Evolutionary conservation across 2,888 invertebrate species (phyloP).

Genomic region (Aleiodes testaceus): DNA sequence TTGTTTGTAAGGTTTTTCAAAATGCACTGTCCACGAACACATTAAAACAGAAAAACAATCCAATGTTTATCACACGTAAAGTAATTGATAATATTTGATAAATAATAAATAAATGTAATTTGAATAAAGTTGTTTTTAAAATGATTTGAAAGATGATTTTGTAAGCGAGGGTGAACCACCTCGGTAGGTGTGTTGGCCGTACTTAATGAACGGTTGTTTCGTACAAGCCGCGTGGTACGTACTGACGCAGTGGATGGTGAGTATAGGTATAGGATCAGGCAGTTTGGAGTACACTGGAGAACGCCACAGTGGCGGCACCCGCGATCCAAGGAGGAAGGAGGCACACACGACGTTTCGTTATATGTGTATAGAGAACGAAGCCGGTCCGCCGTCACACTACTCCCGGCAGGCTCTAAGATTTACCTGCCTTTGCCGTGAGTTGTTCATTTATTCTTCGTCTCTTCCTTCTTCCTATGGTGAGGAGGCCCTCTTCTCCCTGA

Average conservation of each 20-base stretch:
- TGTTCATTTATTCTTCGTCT: constrained; percentile 42
- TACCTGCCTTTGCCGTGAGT: constrained; percentile 45
- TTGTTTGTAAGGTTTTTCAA: too few species aligned
- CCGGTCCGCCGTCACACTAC: constrained; percentile 19
- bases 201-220: constrained; percentile 69
- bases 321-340: constrained; percentile 27
- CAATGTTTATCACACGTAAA: too few species aligned
- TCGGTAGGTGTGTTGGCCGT: constrained; percentile 31
- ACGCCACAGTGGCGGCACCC: constrained; percentile 35
- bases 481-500: constrained; percentile 17
- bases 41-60: too few species aligned
- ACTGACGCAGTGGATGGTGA: constrained; percentile 67
- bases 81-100: not conserved
- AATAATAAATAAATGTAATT: not conserved
- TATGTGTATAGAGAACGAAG: constrained; percentile 11
- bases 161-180: constrained; percentile 48
- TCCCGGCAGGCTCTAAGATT: constrained; percentile 13
- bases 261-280: constrained; percentile 63
- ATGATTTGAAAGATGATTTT: not conserved
- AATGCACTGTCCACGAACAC: too few species aligned
- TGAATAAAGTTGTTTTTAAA: not conserved
- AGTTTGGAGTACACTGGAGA: constrained; percentile 43
- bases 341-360: constrained; percentile 28
- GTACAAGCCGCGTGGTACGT: constrained; percentile 71
- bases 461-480: constrained; percentile 5